phyloP scores from a whole-genome alignment of 2,888 invertebrate genomes.

The Dyspetes luteomarginatus region DNA sequence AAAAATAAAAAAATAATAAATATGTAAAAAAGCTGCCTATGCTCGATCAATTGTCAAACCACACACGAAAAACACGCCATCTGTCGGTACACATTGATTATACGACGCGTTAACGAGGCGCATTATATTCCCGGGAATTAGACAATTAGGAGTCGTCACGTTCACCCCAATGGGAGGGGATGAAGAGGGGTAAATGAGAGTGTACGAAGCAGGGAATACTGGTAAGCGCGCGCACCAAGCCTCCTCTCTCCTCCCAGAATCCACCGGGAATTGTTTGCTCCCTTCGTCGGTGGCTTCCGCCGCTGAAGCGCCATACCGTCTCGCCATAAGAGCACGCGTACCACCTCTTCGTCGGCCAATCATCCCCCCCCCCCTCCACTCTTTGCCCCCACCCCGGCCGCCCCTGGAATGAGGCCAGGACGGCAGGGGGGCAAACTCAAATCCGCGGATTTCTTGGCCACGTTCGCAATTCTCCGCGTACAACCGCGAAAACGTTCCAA shows the following conservation, averaged over 20 bases:
- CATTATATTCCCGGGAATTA: constrained; percentile 82
- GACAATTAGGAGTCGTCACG: constrained; percentile 84
- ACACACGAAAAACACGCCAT: constrained; percentile 6
- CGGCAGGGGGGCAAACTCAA: constrained; percentile 28
- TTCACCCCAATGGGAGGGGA: constrained; percentile 69
- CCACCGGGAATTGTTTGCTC: constrained; percentile 28
- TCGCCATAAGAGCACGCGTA: constrained; percentile 53
- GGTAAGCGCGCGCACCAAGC: constrained; percentile 54
- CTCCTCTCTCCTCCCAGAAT: background rate
- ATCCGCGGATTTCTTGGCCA: constrained; percentile 43
- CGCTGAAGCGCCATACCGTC: constrained; percentile 53
- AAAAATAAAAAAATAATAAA: constrained; percentile 1
- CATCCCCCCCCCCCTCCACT: background rate
- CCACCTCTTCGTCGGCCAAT: constrained; percentile 27
- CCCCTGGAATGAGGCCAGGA: no score
- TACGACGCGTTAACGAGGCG: constrained; percentile 67
- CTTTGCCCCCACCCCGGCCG: constrained; percentile 58
- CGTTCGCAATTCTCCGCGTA: constrained; percentile 38
- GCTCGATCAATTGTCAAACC: constrained; percentile 79
- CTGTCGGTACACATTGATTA: constrained; percentile 49
- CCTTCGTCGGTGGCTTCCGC: constrained; percentile 3
- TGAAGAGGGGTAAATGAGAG: constrained; percentile 53
- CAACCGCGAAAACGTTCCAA: constrained; percentile 57
- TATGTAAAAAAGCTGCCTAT: background rate
- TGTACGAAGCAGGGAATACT: constrained; percentile 51